phyloP scores from a whole-genome alignment of 2,888 invertebrate genomes.

The Eubasilissa splendida region DNA sequence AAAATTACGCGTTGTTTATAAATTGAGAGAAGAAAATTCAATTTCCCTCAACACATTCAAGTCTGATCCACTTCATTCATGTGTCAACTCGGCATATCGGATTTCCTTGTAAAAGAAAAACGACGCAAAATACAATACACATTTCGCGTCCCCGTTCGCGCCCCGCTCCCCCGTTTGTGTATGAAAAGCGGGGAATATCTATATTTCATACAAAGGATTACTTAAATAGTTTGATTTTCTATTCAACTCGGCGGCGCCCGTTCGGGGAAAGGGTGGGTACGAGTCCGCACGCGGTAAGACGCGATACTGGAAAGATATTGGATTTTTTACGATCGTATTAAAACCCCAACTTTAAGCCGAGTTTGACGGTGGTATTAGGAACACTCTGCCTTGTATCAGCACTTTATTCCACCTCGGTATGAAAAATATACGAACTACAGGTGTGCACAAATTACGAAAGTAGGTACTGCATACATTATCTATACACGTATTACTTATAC shows the following conservation, averaged over 20 bases:
- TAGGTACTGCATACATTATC: too few relatives aligned
- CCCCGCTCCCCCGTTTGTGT: slow-evolving; percentile 4
- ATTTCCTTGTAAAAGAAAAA: too few relatives aligned
- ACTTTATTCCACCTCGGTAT: neutral
- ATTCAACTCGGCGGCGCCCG: neutral
- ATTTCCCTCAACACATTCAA: too few relatives aligned
- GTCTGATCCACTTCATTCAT: too few relatives aligned
- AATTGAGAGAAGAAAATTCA: too few relatives aligned
- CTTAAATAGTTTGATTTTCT: slow-evolving; percentile 34
- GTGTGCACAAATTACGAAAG: neutral
- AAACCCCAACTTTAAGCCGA: slow-evolving; percentile 12
- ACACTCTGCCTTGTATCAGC: neutral
- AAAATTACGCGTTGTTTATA: too few relatives aligned
- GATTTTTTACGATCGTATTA: slow-evolving; percentile 36
- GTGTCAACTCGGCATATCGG: too few relatives aligned
- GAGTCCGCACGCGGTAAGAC: neutral
- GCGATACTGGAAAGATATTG: slow-evolving; percentile 22
- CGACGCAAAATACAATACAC: too few relatives aligned
- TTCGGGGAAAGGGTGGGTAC: neutral
- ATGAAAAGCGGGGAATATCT: slow-evolving; percentile 19
- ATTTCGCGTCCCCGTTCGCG: neutral
- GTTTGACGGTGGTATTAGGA: slow-evolving; percentile 27
- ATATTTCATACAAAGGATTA: slow-evolving; percentile 29
- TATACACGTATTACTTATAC: too few relatives aligned
- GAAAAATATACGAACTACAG: neutral